These are phyloP conservation scores for Habroteleia sp. DNA, from an alignment of 2,888 invertebrate species.

Conservation along the genomic window DNA sequence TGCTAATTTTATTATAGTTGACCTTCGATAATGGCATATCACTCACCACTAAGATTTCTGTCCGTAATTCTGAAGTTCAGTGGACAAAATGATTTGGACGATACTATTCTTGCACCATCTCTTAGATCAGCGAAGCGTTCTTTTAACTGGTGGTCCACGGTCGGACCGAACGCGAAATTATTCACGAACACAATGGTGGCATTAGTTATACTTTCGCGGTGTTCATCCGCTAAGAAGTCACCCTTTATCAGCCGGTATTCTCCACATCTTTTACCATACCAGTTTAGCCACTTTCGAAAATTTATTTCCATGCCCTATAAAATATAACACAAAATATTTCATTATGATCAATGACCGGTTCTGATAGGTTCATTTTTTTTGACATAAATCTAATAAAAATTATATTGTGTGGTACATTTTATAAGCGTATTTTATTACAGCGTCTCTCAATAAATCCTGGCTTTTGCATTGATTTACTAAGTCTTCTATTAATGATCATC, in stretches of 20 bases:
- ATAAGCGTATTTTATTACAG: too few relatives aligned
- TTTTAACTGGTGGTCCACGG: constrained; percentile 97
- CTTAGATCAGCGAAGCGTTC: constrained; percentile 97
- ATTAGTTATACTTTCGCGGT: constrained; percentile 95
- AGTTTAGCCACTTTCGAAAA: constrained; percentile 97
- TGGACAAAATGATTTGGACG: constrained; percentile 99
- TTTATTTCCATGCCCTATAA: constrained; percentile 92
- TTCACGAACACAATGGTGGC: constrained; percentile 99
- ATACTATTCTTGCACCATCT: constrained; percentile 97
- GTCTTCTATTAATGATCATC: too few relatives aligned
- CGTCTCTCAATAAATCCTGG: too few relatives aligned
- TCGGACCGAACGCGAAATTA: constrained; percentile 99
- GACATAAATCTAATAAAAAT: too few relatives aligned
- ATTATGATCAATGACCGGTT: too few relatives aligned
- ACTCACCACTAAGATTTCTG: constrained; percentile 93
- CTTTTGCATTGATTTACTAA: too few relatives aligned
- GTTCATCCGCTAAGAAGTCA: constrained; percentile 95
- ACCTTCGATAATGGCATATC: not conserved
- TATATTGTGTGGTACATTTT: too few relatives aligned
- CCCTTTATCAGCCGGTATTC: constrained; percentile 96
- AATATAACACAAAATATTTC: too few relatives aligned
- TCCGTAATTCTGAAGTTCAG: constrained; percentile 99
- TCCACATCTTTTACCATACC: constrained; percentile 97
- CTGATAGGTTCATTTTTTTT: too few relatives aligned
- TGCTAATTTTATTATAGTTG: too few relatives aligned